Conservation (phyloP, 1,140 invertebrate species). For the Drosophila kurseongensis region DNA sequence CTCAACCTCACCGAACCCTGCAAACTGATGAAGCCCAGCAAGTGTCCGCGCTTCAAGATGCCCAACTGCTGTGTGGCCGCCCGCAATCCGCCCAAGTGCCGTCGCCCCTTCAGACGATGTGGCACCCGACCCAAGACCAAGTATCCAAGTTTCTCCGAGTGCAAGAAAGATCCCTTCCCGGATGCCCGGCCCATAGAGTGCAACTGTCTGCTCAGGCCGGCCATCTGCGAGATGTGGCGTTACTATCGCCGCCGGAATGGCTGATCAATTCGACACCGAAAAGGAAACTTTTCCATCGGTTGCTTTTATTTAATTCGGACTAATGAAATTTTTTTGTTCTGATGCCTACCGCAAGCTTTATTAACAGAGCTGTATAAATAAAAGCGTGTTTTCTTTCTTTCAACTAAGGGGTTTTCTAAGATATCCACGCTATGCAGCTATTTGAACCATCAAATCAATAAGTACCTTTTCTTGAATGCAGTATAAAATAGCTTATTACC, state of each 20-base stretch:
- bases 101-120: conserved; percentile 1
- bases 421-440: too few relatives aligned
- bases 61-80: conserved; percentile 28
- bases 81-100: neutral
- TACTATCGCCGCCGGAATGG: conserved; percentile 2
- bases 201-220: conserved; percentile 41
- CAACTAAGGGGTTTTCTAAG: too few relatives aligned
- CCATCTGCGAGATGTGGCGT: conserved; percentile 62
- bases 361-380: too few relatives aligned
- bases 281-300: too few relatives aligned
- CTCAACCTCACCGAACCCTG: neutral
- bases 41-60: conserved; percentile 23
- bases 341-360: too few relatives aligned
- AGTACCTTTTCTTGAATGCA: too few relatives aligned
- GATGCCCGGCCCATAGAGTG: conserved; percentile 46
- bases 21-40: too few relatives aligned
- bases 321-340: too few relatives aligned
- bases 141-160: conserved; percentile 66
- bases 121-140: conserved; percentile 53
- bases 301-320: too few relatives aligned
- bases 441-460: too few relatives aligned
- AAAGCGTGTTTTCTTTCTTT: too few relatives aligned
- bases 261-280: neutral
- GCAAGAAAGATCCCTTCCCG: conserved; percentile 38
- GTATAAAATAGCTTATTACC: too few relatives aligned